These are phyloP conservation scores for Germaria angustata DNA, from an alignment of 2,888 invertebrate species.

Conservation along the genomic window DNA sequence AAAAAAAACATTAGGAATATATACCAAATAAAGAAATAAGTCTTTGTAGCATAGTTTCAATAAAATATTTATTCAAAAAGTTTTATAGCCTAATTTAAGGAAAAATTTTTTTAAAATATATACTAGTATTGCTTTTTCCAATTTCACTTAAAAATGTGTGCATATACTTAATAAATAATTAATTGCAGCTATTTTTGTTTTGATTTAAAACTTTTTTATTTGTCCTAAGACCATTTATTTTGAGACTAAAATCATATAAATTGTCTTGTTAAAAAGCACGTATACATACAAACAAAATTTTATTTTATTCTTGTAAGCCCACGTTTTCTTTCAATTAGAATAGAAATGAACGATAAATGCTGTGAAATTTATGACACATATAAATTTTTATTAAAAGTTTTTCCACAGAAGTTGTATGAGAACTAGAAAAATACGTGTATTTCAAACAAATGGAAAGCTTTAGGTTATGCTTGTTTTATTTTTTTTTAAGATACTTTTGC, in stretches of 20 bases:
- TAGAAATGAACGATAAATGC: neutral
- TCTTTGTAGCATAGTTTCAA: no score
- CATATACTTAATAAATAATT: no score
- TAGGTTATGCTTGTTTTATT: neutral
- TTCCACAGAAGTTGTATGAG: neutral
- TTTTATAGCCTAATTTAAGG: no score
- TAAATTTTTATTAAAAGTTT: slow-evolving; percentile 34
- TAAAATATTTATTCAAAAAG: no score
- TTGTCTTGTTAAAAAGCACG: neutral
- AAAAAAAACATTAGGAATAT: no score
- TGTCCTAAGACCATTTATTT: neutral
- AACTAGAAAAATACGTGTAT: neutral
- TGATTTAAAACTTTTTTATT: neutral
- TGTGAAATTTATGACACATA: slow-evolving; percentile 24
- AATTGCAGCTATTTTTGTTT: neutral
- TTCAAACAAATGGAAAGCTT: slow-evolving; percentile 2
- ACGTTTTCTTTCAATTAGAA: slow-evolving; percentile 29
- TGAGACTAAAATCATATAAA: neutral
- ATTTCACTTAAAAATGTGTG: no score
- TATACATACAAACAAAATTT: neutral
- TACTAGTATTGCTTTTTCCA: neutral
- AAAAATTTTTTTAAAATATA: no score
- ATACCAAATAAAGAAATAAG: no score
- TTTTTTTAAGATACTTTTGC: slow-evolving; percentile 3
- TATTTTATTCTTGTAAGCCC: neutral